Base-by-base conservation (phyloP, 2,797 vertebrate genomes). In the Enteromius afrohamiltoni region DNA sequence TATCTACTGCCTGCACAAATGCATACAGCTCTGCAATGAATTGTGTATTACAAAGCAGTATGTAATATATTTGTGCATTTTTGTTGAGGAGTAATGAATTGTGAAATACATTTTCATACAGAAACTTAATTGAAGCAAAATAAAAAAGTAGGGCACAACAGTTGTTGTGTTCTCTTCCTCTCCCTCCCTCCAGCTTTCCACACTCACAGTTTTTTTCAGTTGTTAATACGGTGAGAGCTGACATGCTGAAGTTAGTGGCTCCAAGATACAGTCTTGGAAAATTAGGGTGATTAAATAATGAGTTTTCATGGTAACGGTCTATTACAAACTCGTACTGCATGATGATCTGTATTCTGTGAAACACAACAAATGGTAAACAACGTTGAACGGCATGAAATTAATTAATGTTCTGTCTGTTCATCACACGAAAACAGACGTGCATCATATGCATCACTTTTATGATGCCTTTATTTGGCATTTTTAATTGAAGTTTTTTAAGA, bases 121-220 rank as follows among this genome's bases (percentile, higher is more conserved):
- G 47, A 53, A 51, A 51, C 17, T 31, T 31, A 1, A 74, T 34
- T n/a, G 47, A 47, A 74, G 47, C 5, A 13, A 74, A 34, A 51
- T 73, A 53, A 34, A 74, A 74, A 74, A 74, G 10, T 53, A 53
- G 71, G 71, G 7, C 47, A 73, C 70, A 31, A 13, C 47, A 19
- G 16, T 19, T 13, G 58, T 14, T 29, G 23, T 62, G 58, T 26
- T 49, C 42, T 26, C 14, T 71, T 1, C 4, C 23, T 47, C 14
- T 71, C 4, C 4, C 23, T 47, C 42, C 42, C 42, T 47, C 23
- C 23, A 49, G 42, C 45, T 71, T 29, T 71, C 69, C 4, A 49
- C 26, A 73, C 67, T 45, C 7, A 69, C 16, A 19, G 29, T 71
- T 70, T 26, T 26, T 47, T 16, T 29, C 37, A 0, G n/a, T n/a